These are phyloP conservation scores for Clamator glandarius DNA, from an alignment of 2,797 vertebrate genomes.

Conservation along the genomic window DNA sequence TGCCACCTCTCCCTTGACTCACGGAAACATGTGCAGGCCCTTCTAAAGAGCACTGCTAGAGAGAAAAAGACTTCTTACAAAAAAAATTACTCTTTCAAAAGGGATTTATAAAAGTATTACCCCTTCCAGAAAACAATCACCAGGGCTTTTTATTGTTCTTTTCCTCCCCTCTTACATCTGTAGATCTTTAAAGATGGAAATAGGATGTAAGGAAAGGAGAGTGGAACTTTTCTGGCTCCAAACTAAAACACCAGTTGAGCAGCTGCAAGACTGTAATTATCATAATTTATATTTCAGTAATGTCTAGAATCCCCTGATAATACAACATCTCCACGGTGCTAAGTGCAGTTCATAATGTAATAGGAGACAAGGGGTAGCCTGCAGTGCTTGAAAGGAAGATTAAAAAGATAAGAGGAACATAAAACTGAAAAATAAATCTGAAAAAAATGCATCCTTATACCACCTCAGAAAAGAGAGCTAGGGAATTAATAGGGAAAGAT, in stretches of 20 bases:
- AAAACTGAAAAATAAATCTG: background rate
- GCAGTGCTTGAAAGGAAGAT: background rate
- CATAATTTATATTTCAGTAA: constrained; percentile 29
- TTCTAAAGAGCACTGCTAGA: background rate
- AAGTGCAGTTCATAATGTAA: background rate
- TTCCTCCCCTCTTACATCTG: background rate
- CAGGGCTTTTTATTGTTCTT: background rate
- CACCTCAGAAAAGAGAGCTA: background rate
- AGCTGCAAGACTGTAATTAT: constrained; percentile 42
- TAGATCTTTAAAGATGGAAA: constrained; percentile 1
- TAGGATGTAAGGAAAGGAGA: background rate
- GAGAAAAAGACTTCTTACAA: background rate
- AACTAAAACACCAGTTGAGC: background rate
- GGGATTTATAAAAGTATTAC: background rate
- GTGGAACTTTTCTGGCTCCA: background rate
- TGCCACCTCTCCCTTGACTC: background rate
- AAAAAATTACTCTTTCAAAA: background rate
- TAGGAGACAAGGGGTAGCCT: background rate
- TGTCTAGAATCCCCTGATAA: constrained; percentile 7
- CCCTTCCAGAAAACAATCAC: background rate
- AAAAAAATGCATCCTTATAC: background rate
- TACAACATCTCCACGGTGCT: background rate
- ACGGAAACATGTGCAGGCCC: background rate
- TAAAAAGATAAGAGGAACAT: background rate
- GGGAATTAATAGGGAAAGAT: background rate